Conservation (phyloP, 1,140 invertebrate species). For the Sarcophaga bullata region DNA sequence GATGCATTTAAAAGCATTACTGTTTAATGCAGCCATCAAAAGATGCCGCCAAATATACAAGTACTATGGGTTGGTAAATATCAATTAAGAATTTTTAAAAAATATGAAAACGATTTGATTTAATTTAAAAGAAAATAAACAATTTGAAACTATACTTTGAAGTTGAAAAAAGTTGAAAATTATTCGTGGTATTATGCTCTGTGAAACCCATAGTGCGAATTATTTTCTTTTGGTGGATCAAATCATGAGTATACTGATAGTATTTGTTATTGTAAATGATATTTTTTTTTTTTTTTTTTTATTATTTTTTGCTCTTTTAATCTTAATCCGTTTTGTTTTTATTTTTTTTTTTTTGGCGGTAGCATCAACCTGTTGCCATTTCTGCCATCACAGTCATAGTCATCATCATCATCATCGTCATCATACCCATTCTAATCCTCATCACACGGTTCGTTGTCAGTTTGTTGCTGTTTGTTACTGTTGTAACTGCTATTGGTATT, state of each 20-base stretch:
- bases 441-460: not conserved
- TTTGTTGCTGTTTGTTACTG: not conserved
- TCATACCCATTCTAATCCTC: not conserved
- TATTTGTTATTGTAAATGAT: not conserved
- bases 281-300: not conserved
- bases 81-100: no score
- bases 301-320: not conserved
- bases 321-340: not conserved
- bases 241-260: not conserved
- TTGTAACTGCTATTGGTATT: not conserved
- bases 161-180: no score
- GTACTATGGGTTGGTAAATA: not conserved
- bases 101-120: no score
- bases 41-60: not conserved
- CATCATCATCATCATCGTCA: not conserved
- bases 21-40: not conserved
- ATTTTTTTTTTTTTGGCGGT: not conserved
- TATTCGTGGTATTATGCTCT: not conserved
- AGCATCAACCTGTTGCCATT: conserved; percentile 17
- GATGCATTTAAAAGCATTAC: conserved; percentile 11
- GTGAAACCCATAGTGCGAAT: not conserved
- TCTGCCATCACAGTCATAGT: not conserved
- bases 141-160: no score
- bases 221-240: not conserved
- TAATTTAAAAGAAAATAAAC: no score